A percentile compares a stretch with the other conserved stretches of the same genome.
These are phyloP conservation scores for Halyomorpha halys DNA, from an alignment of 1,140 invertebrate genomes.

Conservation along the genomic window DNA sequence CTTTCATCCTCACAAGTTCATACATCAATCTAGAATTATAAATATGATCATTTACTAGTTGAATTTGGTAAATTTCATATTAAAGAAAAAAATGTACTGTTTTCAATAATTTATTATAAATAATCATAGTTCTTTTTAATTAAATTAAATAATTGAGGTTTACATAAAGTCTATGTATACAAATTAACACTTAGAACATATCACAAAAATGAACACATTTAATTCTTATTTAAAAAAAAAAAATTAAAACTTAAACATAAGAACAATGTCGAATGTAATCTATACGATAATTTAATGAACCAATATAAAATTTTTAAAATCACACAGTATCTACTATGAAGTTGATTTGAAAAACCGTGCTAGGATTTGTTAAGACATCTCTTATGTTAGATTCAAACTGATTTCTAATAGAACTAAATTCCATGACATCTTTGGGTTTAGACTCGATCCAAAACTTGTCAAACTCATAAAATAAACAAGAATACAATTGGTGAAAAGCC, in stretches of 20 bases:
- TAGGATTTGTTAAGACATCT: conserved; percentile 48
- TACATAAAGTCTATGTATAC: no score
- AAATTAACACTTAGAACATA: no score
- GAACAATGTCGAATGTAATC: not conserved
- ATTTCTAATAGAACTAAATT: conserved; percentile 76
- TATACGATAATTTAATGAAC: not conserved
- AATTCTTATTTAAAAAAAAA: not conserved
- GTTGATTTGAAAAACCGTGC: conserved; percentile 60
- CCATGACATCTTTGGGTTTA: conserved; percentile 88
- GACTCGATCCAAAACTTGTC: conserved; percentile 86
- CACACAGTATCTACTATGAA: conserved; percentile 46
- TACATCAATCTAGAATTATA: no score
- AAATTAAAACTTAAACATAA: no score
- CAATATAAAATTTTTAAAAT: not conserved
- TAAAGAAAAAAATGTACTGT: no score
- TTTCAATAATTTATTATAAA: no score
- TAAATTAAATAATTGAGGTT: no score
- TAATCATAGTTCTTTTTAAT: no score
- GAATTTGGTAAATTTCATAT: no score
- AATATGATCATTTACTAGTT: no score
- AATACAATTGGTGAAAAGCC: conserved; percentile 88
- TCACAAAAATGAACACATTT: no score
- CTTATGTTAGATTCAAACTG: conserved; percentile 69
- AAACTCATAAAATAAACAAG: conserved; percentile 88
- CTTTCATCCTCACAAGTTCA: no score